A percentile compares a stretch with the other conserved stretches of the same genome.
Conservation (phyloP, 2,888 invertebrate species). For the Ellobium chinense region DNA sequence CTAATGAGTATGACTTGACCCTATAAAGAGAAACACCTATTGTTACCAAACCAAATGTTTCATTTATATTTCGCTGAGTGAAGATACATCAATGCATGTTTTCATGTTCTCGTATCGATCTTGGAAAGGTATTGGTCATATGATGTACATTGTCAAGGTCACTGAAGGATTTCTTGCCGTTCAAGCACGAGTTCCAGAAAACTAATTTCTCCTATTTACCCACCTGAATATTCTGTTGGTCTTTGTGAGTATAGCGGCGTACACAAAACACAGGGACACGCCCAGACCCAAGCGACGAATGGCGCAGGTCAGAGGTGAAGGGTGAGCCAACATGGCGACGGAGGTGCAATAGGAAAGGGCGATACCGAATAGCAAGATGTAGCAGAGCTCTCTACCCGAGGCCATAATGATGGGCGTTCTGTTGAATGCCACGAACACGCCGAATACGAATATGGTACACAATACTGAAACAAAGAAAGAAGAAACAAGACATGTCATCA, state of each 20-base stretch:
- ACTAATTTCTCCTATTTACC: too few species aligned
- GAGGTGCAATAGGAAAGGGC: constrained; percentile 86
- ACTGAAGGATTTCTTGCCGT: too few species aligned
- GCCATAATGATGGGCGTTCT: constrained; percentile 88
- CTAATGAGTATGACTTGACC: too few species aligned
- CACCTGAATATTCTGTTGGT: constrained; percentile 85
- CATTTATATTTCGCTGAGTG: too few species aligned
- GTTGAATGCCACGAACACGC: constrained; percentile 83
- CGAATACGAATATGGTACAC: constrained; percentile 83
- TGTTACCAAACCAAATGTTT: too few species aligned
- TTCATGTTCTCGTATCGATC: too few species aligned
- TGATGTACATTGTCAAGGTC: too few species aligned
- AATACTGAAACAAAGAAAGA: constrained; percentile 77
- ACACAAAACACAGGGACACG: constrained; percentile 86
- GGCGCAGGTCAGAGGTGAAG: constrained; percentile 84
- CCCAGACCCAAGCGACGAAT: constrained; percentile 85
- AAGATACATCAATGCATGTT: too few species aligned
- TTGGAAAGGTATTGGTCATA: too few species aligned
- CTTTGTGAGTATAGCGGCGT: constrained; percentile 87
- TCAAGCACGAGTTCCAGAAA: too few species aligned
- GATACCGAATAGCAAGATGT: constrained; percentile 86
- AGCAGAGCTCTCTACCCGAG: constrained; percentile 88
- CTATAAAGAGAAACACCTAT: too few species aligned
- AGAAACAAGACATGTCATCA: too few species aligned
- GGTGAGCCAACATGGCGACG: constrained; percentile 85